Conservation (phyloP, 2,797 vertebrate genomes). For the Brachyrhaphis roseni region DNA sequence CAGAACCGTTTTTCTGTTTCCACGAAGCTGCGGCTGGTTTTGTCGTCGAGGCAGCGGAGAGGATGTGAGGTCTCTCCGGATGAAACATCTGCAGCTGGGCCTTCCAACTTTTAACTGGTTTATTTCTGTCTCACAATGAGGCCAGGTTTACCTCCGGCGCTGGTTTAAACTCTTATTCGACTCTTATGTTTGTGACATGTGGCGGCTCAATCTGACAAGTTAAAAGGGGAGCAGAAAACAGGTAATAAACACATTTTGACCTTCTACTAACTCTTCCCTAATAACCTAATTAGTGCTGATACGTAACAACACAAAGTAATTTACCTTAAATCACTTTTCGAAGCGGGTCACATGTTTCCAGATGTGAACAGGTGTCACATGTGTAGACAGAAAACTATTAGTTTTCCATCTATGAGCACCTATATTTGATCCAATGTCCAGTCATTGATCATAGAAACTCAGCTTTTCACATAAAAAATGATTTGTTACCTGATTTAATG, state of each 20-base stretch:
- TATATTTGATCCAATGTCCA: neutral
- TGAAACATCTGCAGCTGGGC: constrained; percentile 58
- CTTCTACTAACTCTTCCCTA: neutral
- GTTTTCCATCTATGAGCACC: neutral
- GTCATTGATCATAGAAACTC: neutral
- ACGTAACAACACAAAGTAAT: neutral
- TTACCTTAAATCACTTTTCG: neutral
- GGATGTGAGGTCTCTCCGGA: constrained; percentile 62
- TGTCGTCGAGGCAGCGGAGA: constrained; percentile 38
- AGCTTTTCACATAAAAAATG: neutral
- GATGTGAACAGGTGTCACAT: constrained; percentile 56
- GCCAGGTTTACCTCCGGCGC: neutral
- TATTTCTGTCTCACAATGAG: constrained; percentile 15
- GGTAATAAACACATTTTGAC: constrained; percentile 37
- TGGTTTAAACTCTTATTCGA: constrained; percentile 1
- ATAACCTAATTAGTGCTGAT: no score
- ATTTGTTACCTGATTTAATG: neutral
- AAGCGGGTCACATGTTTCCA: constrained; percentile 46
- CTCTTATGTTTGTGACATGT: constrained; percentile 52
- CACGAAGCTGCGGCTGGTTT: constrained; percentile 12
- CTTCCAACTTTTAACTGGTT: neutral
- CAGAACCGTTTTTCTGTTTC: constrained; percentile 9
- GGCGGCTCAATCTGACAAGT: constrained; percentile 32
- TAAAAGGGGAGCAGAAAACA: constrained; percentile 49
- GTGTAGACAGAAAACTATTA: neutral